phyloP scores from a whole-genome alignment of 2,888 invertebrate genomes.

The Branchinecta sandiegonensis region DNA sequence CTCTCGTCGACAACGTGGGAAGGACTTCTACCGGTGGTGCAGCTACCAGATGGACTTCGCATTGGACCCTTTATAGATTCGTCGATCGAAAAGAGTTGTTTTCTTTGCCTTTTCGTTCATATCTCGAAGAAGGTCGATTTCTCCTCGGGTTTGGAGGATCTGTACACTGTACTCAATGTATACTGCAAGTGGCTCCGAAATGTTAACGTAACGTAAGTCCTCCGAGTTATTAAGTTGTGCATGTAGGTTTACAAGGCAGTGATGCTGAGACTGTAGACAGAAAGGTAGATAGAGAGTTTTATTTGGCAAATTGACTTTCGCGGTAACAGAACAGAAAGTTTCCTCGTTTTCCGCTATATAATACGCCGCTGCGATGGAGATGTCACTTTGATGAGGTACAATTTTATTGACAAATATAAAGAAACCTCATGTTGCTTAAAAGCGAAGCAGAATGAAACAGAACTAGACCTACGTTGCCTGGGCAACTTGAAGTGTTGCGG shows the following conservation, averaged over 20 bases:
- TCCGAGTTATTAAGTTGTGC: background rate
- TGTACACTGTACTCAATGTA: background rate
- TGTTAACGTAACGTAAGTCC: background rate
- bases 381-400: no score
- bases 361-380: no score
- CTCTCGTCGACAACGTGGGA: conserved; percentile 6
- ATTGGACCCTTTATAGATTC: background rate
- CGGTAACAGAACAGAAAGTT: no score
- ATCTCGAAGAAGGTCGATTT: background rate
- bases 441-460: no score
- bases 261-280: no score
- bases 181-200: conserved; percentile 4
- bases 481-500: no score
- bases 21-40: background rate
- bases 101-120: background rate
- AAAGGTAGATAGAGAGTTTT: no score
- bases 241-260: background rate
- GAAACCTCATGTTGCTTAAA: no score
- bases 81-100: background rate
- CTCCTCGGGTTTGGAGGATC: background rate
- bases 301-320: no score
- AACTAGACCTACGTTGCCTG: no score
- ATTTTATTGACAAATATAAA: no score
- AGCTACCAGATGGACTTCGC: background rate
- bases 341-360: no score